Evolutionary conservation across 92 coral and sea anemone species (phyloP).

Genomic region (Heteractis magnifica): DNA sequence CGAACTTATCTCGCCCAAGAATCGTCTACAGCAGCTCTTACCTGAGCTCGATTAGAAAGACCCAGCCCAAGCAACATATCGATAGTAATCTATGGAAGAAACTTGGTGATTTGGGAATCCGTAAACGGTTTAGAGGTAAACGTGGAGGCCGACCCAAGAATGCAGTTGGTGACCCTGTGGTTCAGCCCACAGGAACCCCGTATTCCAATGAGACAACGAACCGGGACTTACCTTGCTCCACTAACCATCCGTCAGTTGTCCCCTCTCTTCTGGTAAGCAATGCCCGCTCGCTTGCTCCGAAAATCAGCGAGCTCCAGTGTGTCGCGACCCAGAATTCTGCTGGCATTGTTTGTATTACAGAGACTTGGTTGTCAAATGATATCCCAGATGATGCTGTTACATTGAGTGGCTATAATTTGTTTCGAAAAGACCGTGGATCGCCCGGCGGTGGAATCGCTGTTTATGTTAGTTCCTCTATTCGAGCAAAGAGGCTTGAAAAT

Average conservation of each 20-base stretch:
- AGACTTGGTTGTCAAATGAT: conserved; percentile 27
- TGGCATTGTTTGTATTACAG: conserved; percentile 31
- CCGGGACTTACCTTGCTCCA: neutral
- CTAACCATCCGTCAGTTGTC: neutral
- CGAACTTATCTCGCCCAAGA: conserved; percentile 14
- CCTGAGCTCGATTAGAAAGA: conserved; percentile 3
- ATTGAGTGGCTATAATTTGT: conserved; percentile 25
- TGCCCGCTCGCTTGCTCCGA: conserved; percentile 32
- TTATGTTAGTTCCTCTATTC: conserved; percentile 22
- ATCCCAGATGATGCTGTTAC: conserved; percentile 27
- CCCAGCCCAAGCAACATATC: conserved; percentile 17
- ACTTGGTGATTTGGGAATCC: conserved; percentile 20
- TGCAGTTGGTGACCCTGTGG: conserved; percentile 16
- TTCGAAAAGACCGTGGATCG: conserved; percentile 33
- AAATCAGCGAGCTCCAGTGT: conserved; percentile 30
- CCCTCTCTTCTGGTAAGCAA: conserved; percentile 28
- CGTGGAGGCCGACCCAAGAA: conserved; percentile 21
- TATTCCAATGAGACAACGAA: conserved; percentile 1
- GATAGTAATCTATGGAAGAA: neutral
- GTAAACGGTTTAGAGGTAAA: conserved; percentile 2
- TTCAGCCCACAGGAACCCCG: conserved; percentile 11
- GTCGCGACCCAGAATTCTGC: conserved; percentile 18
- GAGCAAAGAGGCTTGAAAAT: conserved; percentile 16
- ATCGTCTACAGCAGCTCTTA: conserved; percentile 9
- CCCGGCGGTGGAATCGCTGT: conserved; percentile 21